phyloP scores from a whole-genome alignment of 2,888 invertebrate genomes.

The Drosophila subsilvestris region DNA sequence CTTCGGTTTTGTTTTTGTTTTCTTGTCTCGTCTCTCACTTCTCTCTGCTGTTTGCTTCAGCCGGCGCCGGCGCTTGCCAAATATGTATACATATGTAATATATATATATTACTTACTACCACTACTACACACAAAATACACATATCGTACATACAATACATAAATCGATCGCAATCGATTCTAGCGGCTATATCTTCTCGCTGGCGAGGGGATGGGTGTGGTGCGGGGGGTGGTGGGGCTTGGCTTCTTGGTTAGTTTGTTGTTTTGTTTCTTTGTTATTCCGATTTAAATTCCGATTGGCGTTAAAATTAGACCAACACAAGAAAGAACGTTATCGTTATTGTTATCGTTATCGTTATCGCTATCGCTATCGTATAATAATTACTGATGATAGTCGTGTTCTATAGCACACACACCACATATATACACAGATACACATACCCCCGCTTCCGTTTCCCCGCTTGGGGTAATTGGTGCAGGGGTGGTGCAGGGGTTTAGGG shows the following conservation, averaged over 20 bases:
- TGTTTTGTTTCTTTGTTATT: slow-evolving; percentile 1
- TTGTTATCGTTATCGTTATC: slow-evolving; percentile 54
- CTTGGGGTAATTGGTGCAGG: too few relatives aligned
- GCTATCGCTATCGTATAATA: slow-evolving; percentile 39
- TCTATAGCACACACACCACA: slow-evolving; percentile 48
- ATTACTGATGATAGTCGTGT: slow-evolving; percentile 63
- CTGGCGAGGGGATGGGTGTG: slow-evolving; percentile 45
- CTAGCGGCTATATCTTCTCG: slow-evolving; percentile 62
- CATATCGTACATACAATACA: slow-evolving; percentile 57
- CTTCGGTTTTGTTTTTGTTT: slow-evolving; percentile 7
- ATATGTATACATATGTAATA: slow-evolving; percentile 10
- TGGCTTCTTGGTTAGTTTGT: neutral
- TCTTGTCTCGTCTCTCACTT: neutral
- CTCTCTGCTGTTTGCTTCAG: slow-evolving; percentile 54
- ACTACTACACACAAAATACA: slow-evolving; percentile 59
- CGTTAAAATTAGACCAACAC: slow-evolving; percentile 30
- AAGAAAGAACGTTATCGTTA: slow-evolving; percentile 54
- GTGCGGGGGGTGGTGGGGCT: neutral
- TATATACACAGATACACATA: slow-evolving; percentile 38
- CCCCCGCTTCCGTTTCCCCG: slow-evolving; percentile 8
- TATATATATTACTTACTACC: slow-evolving; percentile 43
- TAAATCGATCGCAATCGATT: slow-evolving; percentile 35
- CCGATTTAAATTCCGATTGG: slow-evolving; percentile 48
- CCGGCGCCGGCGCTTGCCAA: slow-evolving; percentile 77
- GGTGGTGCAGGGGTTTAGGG: neutral